Base-by-base conservation (phyloP, 2,797 vertebrate species). In the Crossoptilon crossoptilon region DNA sequence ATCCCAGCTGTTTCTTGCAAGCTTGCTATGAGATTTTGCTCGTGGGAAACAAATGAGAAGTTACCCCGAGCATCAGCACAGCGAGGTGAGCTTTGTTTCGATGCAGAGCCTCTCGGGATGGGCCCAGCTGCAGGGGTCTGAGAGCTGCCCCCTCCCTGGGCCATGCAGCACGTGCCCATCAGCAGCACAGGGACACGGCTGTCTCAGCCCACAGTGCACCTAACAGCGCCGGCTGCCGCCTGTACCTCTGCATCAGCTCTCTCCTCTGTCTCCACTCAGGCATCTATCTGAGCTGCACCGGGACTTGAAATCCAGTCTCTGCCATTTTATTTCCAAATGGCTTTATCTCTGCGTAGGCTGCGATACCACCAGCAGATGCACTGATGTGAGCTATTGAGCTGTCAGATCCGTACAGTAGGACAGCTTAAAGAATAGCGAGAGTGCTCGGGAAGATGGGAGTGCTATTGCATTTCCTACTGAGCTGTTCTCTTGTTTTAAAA, bases 81-180 rank as follows among this genome's bases (percentile, higher is more conserved):
- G 58, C 27, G 1, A 26, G 12, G 35, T 6, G 56, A 33, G 35
- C 11, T 4, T 33, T 22, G 31, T 43, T 49, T 49, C 48, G 7
- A 4, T 49, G 48, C 48, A 53, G 26, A 29, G 51, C 27, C 51
- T 27, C 51, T 59, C 1, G 14, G 58, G 33, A 35, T 59, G 58
- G 35, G 27, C 2, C 2, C 6, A 51, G 51, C 44, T 14, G 31
- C 37, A 24, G 37, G 8, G 1, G 15, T 44, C 4, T 6, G 39
- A 41, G 26, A 44, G 37, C 46, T 31, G 79, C 21, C 27, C 24
- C 35, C 53, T 21, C 31, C 39, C 13, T 3, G 39, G 55, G 23
- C 5, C 1, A 5, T 9, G n/a, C 41, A 60, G 72, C 15, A 8
- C 2, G 3, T 44, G n/a, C 53, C 12, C 29, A 8, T 11, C 29